Percentiles rank a stretch among this genome's conserved stretches.
These are phyloP conservation scores for Coptotermes formosanus DNA, from an alignment of 1,140 invertebrate genomes.

Conservation along the genomic window DNA sequence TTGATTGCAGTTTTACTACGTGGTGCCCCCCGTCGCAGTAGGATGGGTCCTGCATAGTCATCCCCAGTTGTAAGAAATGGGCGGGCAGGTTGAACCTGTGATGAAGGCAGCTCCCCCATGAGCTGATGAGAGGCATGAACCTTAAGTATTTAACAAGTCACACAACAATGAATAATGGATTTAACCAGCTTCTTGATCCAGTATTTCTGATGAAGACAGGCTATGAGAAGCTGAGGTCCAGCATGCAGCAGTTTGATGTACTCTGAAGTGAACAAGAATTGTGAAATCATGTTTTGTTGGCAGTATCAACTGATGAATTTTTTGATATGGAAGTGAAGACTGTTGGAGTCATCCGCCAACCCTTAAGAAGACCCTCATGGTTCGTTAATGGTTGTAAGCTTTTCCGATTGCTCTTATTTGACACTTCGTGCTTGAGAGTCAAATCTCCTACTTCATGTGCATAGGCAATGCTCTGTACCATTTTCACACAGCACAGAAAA, in stretches of 20 bases:
- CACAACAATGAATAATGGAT: constrained; percentile 22
- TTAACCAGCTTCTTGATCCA: constrained; percentile 29
- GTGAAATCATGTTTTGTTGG: not conserved
- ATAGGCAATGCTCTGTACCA: too few species aligned
- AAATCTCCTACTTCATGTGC: too few species aligned
- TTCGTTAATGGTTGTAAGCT: not conserved
- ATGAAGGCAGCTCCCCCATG: constrained; percentile 43
- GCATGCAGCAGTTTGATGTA: not conserved
- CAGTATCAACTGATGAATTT: not conserved
- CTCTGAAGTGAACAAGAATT: not conserved
- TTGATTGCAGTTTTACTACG: constrained; percentile 41
- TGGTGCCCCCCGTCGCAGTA: constrained; percentile 39
- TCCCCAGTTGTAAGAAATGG: constrained; percentile 44
- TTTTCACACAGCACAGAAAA: too few species aligned
- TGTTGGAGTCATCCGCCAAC: not conserved
- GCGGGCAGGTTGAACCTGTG: constrained; percentile 38
- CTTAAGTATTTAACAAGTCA: constrained; percentile 29
- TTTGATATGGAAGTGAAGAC: not conserved
- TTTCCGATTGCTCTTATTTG: too few species aligned
- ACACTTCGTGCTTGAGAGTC: too few species aligned
- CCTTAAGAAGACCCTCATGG: not conserved
- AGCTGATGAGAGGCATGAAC: constrained; percentile 23
- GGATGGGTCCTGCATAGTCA: constrained; percentile 48
- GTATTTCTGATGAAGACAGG: not conserved
- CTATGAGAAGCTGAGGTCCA: not conserved